These are phyloP conservation scores for Trichosurus vulpecula DNA, from an alignment of 2,797 vertebrate genomes.

Conservation along the genomic window DNA sequence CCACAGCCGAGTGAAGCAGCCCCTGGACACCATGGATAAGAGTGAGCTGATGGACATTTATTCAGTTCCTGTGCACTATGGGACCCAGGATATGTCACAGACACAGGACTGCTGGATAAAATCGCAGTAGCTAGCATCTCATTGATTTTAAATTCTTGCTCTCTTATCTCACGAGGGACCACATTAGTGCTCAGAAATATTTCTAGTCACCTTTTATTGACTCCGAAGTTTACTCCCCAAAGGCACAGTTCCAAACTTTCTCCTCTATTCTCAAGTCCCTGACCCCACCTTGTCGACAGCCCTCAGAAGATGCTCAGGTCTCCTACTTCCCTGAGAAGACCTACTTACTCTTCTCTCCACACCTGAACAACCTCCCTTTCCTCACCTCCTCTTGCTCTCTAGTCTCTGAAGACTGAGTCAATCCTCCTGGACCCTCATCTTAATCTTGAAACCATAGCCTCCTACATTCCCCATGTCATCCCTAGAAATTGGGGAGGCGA, in stretches of 20 bases:
- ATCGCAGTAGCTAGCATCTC: background rate
- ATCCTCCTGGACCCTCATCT: background rate
- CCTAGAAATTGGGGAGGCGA: background rate
- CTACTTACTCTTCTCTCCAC: background rate
- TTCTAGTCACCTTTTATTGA: background rate
- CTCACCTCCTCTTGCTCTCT: background rate
- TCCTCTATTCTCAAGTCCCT: background rate
- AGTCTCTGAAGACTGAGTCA: background rate
- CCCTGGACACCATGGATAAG: background rate
- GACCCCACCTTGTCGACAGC: background rate
- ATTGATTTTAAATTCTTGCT: background rate
- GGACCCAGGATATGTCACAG: background rate
- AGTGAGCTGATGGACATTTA: background rate
- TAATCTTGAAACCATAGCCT: background rate
- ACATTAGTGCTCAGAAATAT: background rate
- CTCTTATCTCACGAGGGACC: background rate
- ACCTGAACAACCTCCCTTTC: background rate
- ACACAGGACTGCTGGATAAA: background rate
- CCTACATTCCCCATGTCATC: background rate
- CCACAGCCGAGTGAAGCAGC: background rate
- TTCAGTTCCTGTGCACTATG: background rate
- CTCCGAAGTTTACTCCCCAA: background rate
- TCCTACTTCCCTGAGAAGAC: background rate
- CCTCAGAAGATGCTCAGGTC: background rate
- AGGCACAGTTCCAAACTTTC: background rate